Evolutionary conservation across 2,797 vertebrate genomes (phyloP).

Genomic region (Siniperca undulata): DNA sequence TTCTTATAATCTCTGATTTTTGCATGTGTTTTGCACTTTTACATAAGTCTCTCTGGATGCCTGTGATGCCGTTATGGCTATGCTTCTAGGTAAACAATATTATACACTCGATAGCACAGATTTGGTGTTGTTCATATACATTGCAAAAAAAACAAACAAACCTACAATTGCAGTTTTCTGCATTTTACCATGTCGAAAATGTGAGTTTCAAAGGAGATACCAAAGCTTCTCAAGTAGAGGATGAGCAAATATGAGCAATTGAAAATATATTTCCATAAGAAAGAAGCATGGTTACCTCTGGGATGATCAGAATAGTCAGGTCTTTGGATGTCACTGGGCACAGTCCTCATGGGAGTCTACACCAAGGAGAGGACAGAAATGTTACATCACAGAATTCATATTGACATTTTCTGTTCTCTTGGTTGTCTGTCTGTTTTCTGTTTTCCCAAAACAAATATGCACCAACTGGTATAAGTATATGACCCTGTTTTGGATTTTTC

Average conservation of each 20-base stretch:
- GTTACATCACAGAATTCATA: conserved; percentile 17
- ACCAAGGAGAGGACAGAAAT: conserved; percentile 21
- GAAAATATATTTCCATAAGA: neutral
- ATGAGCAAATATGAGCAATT: conserved; percentile 2
- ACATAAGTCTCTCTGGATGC: neutral
- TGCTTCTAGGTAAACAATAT: neutral
- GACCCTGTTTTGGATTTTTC: neutral
- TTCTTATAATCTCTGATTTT: neutral
- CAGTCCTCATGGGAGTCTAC: conserved; percentile 94
- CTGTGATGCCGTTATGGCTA: neutral
- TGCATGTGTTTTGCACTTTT: neutral
- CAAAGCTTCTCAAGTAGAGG: neutral
- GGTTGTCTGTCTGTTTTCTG: neutral
- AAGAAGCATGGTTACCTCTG: conserved; percentile 89
- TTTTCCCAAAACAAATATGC: neutral
- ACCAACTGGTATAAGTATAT: neutral
- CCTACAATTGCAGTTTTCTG: neutral
- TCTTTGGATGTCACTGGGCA: conserved; percentile 96
- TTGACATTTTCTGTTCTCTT: neutral
- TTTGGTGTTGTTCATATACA: neutral
- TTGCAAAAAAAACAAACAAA: neutral
- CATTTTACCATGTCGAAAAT: neutral
- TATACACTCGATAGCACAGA: neutral
- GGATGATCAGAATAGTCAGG: conserved; percentile 99
- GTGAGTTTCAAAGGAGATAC: neutral